Percentiles rank a stretch among this genome's conserved stretches.
Evolutionary conservation across 2,113 vertebrate genomes (phyloP).

Genomic region (Pelobates fuscus): DNA sequence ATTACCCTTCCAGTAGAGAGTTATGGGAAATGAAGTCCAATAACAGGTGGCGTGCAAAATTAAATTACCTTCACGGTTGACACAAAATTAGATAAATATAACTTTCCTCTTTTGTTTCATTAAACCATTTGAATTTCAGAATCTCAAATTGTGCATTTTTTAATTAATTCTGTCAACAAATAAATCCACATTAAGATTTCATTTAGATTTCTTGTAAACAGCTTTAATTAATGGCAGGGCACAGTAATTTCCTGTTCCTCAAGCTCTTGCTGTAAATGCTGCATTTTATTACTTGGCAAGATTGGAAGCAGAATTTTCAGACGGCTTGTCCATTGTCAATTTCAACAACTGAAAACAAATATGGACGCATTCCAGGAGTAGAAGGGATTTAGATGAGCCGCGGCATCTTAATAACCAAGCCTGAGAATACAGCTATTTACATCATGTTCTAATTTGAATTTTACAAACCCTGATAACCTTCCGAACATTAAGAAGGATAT

Average conservation of each 20-base stretch:
- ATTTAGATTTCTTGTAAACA: slow-evolving; percentile 48
- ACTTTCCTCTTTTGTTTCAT: slow-evolving; percentile 4
- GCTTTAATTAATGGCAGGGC: slow-evolving; percentile 38
- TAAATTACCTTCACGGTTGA: slow-evolving; percentile 24
- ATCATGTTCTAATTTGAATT: neutral
- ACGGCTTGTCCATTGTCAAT: slow-evolving; percentile 25
- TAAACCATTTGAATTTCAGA: neutral
- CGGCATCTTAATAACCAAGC: neutral
- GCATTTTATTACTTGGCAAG: slow-evolving; percentile 40
- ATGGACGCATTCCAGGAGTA: slow-evolving; percentile 12
- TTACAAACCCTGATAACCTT: neutral
- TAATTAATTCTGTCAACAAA: slow-evolving; percentile 46
- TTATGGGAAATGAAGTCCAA: no score
- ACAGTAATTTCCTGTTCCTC: slow-evolving; percentile 44
- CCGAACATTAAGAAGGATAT: no score
- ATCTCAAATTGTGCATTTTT: slow-evolving; percentile 24
- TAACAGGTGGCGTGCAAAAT: no score
- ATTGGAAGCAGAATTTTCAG: slow-evolving; percentile 10
- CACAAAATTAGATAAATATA: slow-evolving; percentile 26
- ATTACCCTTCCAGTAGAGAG: no score
- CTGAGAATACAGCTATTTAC: neutral
- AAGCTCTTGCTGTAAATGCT: slow-evolving; percentile 36
- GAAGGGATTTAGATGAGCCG: neutral
- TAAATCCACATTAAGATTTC: slow-evolving; percentile 41
- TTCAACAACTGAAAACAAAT: slow-evolving; percentile 4